These are phyloP conservation scores for Iguana delicatissima DNA, from an alignment of 2,797 vertebrate species.

Conservation along the genomic window DNA sequence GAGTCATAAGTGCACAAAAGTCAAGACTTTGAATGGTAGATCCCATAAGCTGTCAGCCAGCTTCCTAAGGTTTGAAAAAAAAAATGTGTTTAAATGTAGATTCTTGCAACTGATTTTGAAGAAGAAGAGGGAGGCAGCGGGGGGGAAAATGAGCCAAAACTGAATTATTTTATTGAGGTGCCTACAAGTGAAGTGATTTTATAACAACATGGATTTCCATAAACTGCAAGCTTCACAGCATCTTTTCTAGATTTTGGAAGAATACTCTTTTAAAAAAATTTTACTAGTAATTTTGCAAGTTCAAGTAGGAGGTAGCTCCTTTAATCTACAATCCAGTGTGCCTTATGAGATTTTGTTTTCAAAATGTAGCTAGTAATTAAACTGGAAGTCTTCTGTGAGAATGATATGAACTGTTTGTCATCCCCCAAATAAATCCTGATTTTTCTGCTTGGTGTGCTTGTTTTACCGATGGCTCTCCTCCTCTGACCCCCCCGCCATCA, in stretches of 20 bases:
- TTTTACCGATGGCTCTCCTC: constrained; percentile 20
- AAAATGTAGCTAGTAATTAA: constrained; percentile 64
- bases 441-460: constrained; percentile 48
- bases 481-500: too few species aligned
- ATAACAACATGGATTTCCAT: constrained; percentile 60
- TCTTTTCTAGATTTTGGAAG: constrained; percentile 61
- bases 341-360: constrained; percentile 75
- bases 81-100: constrained; percentile 67
- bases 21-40: constrained; percentile 47
- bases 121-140: background rate
- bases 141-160: constrained; percentile 16
- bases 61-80: constrained; percentile 59
- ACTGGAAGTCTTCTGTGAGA: constrained; percentile 70
- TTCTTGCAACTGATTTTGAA: constrained; percentile 64
- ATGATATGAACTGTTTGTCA: constrained; percentile 57
- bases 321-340: constrained; percentile 70
- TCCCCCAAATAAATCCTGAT: constrained; percentile 73
- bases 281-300: constrained; percentile 51
- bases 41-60: constrained; percentile 64
- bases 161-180: constrained; percentile 59
- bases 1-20: background rate
- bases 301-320: constrained; percentile 57
- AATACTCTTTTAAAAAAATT: constrained; percentile 54
- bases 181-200: constrained; percentile 62
- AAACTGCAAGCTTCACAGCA: constrained; percentile 53